Percentiles rank a stretch among this genome's conserved stretches.
These are phyloP conservation scores for Anastatus disparis DNA, from an alignment of 1,140 invertebrate species.

Conservation along the genomic window DNA sequence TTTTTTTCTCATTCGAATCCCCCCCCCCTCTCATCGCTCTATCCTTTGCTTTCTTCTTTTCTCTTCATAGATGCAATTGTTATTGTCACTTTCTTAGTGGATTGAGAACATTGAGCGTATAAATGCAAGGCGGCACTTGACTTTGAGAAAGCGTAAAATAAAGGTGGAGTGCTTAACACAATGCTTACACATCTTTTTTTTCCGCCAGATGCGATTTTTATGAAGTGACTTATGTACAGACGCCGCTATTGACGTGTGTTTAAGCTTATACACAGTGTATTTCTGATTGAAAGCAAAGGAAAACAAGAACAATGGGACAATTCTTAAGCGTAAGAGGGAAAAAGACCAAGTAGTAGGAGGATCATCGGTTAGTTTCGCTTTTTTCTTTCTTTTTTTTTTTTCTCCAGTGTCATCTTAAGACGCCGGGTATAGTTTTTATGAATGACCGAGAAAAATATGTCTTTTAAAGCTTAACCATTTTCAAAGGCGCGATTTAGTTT, in stretches of 20 bases:
- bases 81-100: background rate
- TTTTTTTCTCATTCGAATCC: slow-evolving; percentile 39
- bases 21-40: background rate
- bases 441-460: slow-evolving; percentile 17
- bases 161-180: slow-evolving; percentile 40
- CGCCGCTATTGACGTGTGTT: background rate
- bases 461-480: slow-evolving; percentile 6
- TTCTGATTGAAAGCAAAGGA: too few species aligned
- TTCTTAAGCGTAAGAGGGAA: slow-evolving; percentile 3
- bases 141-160: slow-evolving; percentile 43
- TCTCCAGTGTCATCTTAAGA: slow-evolving; percentile 11
- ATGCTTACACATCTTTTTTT: slow-evolving; percentile 47
- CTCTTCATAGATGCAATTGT: slow-evolving; percentile 17
- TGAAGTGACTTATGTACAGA: slow-evolving; percentile 47
- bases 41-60: background rate
- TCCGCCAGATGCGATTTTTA: slow-evolving; percentile 55
- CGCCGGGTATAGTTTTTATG: slow-evolving; percentile 21
- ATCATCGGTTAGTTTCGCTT: background rate
- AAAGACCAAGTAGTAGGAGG: slow-evolving; percentile 9
- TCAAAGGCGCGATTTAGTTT: slow-evolving; percentile 21
- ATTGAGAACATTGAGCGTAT: background rate
- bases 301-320: slow-evolving; percentile 5
- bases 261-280: too few species aligned
- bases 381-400: too few species aligned
- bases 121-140: slow-evolving; percentile 51